phyloP scores from a whole-genome alignment of 2,113 vertebrate genomes.

The Trochalopteron elliotii region DNA sequence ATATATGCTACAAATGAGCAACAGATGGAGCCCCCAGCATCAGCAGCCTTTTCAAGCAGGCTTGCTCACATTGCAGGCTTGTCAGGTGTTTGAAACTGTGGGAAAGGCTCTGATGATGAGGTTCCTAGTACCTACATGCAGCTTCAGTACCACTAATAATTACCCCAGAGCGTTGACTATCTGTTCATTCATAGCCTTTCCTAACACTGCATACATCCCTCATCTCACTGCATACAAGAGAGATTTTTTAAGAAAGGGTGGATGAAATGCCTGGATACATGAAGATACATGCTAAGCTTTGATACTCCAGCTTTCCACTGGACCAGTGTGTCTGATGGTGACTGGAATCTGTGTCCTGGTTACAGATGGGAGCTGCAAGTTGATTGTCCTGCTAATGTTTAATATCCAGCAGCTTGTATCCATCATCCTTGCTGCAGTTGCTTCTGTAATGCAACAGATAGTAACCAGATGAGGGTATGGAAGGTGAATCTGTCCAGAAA shows the following conservation, averaged over 20 bases:
- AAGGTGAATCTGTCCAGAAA: not conserved
- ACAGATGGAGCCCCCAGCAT: constrained; percentile 12
- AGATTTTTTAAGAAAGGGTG: accelerated
- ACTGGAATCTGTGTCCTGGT: not conserved
- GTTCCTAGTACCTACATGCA: not conserved
- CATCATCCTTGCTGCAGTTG: not conserved
- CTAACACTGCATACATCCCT: not conserved
- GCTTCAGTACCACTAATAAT: not conserved
- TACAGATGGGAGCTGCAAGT: not conserved
- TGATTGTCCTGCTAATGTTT: not conserved
- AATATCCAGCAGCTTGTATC: not conserved
- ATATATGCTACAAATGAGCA: not conserved
- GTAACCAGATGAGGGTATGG: not conserved
- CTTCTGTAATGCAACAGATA: not conserved
- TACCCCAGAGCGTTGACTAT: not conserved
- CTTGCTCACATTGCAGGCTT: not conserved
- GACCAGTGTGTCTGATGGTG: accelerated
- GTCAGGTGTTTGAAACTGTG: not conserved
- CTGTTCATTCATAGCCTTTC: not conserved
- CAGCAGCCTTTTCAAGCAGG: not conserved
- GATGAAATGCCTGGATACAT: not conserved
- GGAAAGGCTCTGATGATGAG: not conserved
- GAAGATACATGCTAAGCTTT: not conserved
- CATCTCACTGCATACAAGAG: not conserved
- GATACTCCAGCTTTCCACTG: not conserved